phyloP scores from a whole-genome alignment of 2,113 vertebrate genomes.

The Platycercus adscitus region DNA sequence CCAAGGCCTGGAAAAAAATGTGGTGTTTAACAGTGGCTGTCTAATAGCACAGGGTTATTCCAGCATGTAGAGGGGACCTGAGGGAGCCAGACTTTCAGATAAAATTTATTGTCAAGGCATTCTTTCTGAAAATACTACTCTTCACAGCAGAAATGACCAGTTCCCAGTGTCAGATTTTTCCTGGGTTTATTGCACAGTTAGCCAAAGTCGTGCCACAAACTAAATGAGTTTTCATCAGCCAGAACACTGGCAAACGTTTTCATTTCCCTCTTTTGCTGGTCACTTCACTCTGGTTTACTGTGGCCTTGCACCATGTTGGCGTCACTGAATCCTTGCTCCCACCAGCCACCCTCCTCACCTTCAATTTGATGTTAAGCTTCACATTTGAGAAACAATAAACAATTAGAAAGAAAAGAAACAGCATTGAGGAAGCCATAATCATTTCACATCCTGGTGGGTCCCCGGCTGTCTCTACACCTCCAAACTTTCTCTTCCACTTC shows the following conservation, averaged over 20 bases:
- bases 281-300: neutral
- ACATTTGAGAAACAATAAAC: neutral
- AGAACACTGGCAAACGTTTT: neutral
- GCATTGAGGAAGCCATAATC: neutral
- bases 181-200: neutral
- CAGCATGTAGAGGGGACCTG: neutral
- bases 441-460: neutral
- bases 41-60: neutral
- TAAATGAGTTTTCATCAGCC: neutral
- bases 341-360: too few species aligned
- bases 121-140: neutral
- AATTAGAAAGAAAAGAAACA: neutral
- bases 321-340: neutral
- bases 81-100: neutral
- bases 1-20: neutral
- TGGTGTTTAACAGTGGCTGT: neutral
- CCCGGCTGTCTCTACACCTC: neutral
- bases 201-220: neutral
- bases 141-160: neutral
- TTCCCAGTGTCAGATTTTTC: neutral
- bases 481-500: neutral
- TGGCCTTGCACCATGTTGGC: fast-evolving
- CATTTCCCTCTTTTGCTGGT: neutral
- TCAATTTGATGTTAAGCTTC: neutral
- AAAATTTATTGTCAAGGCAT: neutral